phyloP scores from a whole-genome alignment of 2,113 vertebrate genomes.

The Centrocercus urophasianus region DNA sequence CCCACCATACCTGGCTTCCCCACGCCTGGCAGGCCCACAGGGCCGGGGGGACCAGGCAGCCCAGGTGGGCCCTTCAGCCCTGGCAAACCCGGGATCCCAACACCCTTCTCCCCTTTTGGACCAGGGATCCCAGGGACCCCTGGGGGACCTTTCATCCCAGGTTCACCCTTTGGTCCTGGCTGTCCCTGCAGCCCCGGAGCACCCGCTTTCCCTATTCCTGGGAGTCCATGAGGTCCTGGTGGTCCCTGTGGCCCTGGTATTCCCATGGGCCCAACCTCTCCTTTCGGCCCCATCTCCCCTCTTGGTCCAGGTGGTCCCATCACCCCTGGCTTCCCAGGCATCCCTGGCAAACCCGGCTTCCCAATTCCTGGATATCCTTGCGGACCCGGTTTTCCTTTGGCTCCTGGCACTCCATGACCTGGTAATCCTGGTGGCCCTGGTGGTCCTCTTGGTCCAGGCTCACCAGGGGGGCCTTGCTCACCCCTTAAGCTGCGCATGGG shows the following conservation, averaged over 20 bases:
- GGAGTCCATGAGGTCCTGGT: constrained; percentile 89
- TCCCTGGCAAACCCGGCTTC: constrained; percentile 92
- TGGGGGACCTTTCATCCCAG: constrained; percentile 91
- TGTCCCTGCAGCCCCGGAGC: constrained; percentile 90
- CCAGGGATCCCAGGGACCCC: constrained; percentile 91
- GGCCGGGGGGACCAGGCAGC: constrained; percentile 85
- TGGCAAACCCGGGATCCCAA: constrained; percentile 88
- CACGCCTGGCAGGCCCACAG: constrained; percentile 89
- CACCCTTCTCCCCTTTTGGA: constrained; percentile 93
- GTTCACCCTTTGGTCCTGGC: constrained; percentile 89
- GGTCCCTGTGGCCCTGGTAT: constrained; percentile 87
- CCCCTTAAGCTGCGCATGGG: constrained; percentile 83
- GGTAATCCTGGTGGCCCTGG: constrained; percentile 88
- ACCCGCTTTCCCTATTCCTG: constrained; percentile 91
- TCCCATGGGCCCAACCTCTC: constrained; percentile 87
- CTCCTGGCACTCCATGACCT: constrained; percentile 85
- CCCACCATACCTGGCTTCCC: constrained; percentile 92
- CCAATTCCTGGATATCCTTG: constrained; percentile 90
- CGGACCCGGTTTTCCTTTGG: constrained; percentile 87
- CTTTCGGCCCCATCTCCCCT: constrained; percentile 90
- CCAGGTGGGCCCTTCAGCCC: constrained; percentile 92
- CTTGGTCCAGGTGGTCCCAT: constrained; percentile 87
- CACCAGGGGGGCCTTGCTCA: constrained; percentile 88
- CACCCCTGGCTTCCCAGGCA: constrained; percentile 89
- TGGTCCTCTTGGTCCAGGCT: constrained; percentile 88